A percentile compares a stretch with the other conserved stretches of the same genome.
These are phyloP conservation scores for Myathropa florea DNA, from an alignment of 2,888 invertebrate genomes.

Conservation along the genomic window DNA sequence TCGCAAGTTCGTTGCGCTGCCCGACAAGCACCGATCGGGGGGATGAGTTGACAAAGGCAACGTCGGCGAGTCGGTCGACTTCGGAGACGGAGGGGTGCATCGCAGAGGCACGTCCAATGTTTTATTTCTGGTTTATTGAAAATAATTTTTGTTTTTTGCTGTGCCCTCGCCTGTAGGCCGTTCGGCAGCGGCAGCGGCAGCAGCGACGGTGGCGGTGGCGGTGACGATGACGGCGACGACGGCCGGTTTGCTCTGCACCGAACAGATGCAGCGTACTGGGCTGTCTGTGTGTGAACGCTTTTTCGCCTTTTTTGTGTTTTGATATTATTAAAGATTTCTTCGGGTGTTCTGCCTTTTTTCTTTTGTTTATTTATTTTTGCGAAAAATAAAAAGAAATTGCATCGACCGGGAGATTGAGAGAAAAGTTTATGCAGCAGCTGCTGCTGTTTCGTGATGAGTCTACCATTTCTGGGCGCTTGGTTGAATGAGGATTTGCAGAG, in stretches of 20 bases:
- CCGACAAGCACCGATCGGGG: background rate
- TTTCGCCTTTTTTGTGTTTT: conserved; percentile 46
- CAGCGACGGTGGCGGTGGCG: background rate
- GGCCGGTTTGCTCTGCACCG: background rate
- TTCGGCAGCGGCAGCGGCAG: background rate
- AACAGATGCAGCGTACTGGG: conserved; percentile 21
- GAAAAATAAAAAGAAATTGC: conserved; percentile 66
- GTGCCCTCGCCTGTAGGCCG: conserved; percentile 30
- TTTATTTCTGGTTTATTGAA: conserved; percentile 71
- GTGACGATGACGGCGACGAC: background rate
- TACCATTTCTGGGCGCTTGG: conserved; percentile 79
- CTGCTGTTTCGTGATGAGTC: conserved; percentile 73
- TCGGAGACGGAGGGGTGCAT: conserved; percentile 2
- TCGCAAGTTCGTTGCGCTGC: conserved; percentile 48
- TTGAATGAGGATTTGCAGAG: conserved; percentile 80
- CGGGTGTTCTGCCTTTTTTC: conserved; percentile 42
- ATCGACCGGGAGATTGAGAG: conserved; percentile 59
- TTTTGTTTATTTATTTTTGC: conserved; percentile 56
- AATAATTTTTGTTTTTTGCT: conserved; percentile 57
- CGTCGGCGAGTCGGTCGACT: background rate
- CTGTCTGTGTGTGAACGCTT: conserved; percentile 11
- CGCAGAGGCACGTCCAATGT: conserved; percentile 20
- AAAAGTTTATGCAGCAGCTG: conserved; percentile 54
- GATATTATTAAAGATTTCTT: conserved; percentile 67
- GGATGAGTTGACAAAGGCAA: conserved; percentile 1